Evolutionary conservation across 2,113 vertebrate genomes (phyloP).

Genomic region (Aegotheles bennettii): DNA sequence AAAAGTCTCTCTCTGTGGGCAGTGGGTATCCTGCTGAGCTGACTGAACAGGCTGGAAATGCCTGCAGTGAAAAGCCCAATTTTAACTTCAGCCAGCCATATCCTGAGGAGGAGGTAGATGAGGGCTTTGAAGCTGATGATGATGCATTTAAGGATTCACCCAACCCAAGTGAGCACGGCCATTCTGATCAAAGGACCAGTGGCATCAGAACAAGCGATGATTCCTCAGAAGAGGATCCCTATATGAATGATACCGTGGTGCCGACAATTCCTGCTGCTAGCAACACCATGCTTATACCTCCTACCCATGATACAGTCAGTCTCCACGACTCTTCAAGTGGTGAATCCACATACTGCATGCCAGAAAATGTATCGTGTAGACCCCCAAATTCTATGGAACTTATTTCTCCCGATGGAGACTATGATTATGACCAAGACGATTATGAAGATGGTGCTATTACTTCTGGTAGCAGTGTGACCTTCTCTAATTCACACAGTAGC

Average conservation of each 20-base stretch:
- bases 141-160: conserved; percentile 96
- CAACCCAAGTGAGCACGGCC: conserved; percentile 94
- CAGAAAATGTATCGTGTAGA: conserved; percentile 70
- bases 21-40: conserved; percentile 22
- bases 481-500: conserved; percentile 83
- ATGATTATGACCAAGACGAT: conserved; percentile 89
- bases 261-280: conserved; percentile 56
- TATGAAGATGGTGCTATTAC: conserved; percentile 88
- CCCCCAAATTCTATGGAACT: conserved; percentile 76
- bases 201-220: conserved; percentile 95
- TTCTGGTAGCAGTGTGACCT: conserved; percentile 86
- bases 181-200: conserved; percentile 94
- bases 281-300: conserved; percentile 51
- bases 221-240: conserved; percentile 96
- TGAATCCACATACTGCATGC: conserved; percentile 80
- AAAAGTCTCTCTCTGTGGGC: conserved; percentile 81
- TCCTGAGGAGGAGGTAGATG: conserved; percentile 89
- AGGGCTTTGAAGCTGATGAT: conserved; percentile 93
- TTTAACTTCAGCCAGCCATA: conserved; percentile 84
- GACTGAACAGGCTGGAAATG: neutral
- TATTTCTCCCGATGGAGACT: conserved; percentile 87
- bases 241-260: conserved; percentile 87
- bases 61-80: conserved; percentile 63
- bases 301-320: conserved; percentile 54
- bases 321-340: conserved; percentile 74